Evolutionary conservation across 1,140 invertebrate genomes (phyloP).

Genomic region (Pogonus chalceus): DNA sequence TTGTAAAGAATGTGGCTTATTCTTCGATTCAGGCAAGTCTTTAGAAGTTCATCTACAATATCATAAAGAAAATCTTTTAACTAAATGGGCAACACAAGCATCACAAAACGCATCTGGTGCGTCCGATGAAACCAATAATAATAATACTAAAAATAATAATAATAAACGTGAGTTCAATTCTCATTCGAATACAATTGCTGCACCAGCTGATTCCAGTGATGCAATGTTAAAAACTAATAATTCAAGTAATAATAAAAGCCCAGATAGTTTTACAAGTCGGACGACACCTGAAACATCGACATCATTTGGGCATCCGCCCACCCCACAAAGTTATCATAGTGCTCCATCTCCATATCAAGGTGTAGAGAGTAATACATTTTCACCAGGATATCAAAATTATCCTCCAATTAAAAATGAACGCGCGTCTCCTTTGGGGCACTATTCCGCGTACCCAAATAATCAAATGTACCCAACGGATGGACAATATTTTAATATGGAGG

Average conservation of each 20-base stretch:
- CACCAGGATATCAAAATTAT: slow-evolving; percentile 33
- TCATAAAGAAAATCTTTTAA: slow-evolving; percentile 64
- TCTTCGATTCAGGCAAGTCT: slow-evolving; percentile 61
- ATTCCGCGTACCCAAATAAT: slow-evolving; percentile 11
- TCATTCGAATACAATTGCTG: slow-evolving; percentile 39
- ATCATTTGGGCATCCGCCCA: slow-evolving; percentile 45
- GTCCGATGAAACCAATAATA: slow-evolving; percentile 47
- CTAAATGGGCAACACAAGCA: slow-evolving; percentile 59
- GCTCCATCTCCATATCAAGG: slow-evolving; percentile 47
- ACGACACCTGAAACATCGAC: slow-evolving; percentile 42
- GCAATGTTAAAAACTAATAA: slow-evolving; percentile 35
- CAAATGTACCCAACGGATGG: slow-evolving; percentile 12
- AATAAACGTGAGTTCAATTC: slow-evolving; percentile 32
- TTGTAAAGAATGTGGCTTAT: slow-evolving; percentile 64
- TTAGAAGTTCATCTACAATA: slow-evolving; percentile 69
- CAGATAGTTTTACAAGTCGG: slow-evolving; percentile 41
- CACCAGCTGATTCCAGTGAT: slow-evolving; percentile 51
- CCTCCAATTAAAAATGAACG: slow-evolving; percentile 37
- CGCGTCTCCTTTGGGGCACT: slow-evolving; percentile 28
- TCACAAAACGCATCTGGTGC: slow-evolving; percentile 20
- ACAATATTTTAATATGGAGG: slow-evolving; percentile 18
- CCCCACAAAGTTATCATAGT: slow-evolving; percentile 48
- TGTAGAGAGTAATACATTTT: slow-evolving; percentile 44
- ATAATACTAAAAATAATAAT: slow-evolving; percentile 44
- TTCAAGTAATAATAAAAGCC: slow-evolving; percentile 40